Percentiles rank a stretch among this genome's conserved stretches.
Conservation (phyloP, 2,113 vertebrate species). For the Toxostoma redivivum region DNA sequence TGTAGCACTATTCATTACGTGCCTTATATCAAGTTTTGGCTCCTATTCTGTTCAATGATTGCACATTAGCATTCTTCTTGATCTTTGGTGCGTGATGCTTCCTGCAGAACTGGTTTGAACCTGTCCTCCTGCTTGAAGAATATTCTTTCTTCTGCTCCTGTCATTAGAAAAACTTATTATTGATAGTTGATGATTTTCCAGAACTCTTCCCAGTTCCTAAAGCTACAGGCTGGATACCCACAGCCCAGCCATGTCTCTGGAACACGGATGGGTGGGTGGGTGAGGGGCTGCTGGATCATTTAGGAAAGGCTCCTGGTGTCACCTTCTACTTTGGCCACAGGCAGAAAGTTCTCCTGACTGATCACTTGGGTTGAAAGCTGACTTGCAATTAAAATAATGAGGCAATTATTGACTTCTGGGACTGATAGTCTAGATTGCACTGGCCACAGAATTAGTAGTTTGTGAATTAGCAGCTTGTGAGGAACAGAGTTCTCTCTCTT, state of each 20-base stretch:
- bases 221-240: background rate
- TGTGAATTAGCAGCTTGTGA: background rate
- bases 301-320: background rate
- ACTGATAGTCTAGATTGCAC: background rate
- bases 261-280: background rate
- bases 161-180: slow-evolving; percentile 10
- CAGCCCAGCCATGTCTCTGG: background rate
- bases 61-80: slow-evolving; percentile 47
- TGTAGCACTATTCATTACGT: slow-evolving; percentile 38
- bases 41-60: slow-evolving; percentile 45
- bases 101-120: slow-evolving; percentile 53
- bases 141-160: slow-evolving; percentile 25
- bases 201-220: background rate
- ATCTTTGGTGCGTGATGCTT: slow-evolving; percentile 26
- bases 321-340: background rate
- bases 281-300: background rate
- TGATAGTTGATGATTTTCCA: slow-evolving; percentile 22
- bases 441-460: background rate
- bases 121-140: slow-evolving; percentile 11
- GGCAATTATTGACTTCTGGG: background rate
- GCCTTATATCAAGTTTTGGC: slow-evolving; percentile 44
- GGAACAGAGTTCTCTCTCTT: background rate
- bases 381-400: slow-evolving; percentile 26
- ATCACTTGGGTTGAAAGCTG: background rate
- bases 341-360: background rate